Percentiles rank a stretch among this genome's conserved stretches.
Evolutionary conservation across 2,888 invertebrate genomes (phyloP).

Genomic region (Hemithea aestivaria): DNA sequence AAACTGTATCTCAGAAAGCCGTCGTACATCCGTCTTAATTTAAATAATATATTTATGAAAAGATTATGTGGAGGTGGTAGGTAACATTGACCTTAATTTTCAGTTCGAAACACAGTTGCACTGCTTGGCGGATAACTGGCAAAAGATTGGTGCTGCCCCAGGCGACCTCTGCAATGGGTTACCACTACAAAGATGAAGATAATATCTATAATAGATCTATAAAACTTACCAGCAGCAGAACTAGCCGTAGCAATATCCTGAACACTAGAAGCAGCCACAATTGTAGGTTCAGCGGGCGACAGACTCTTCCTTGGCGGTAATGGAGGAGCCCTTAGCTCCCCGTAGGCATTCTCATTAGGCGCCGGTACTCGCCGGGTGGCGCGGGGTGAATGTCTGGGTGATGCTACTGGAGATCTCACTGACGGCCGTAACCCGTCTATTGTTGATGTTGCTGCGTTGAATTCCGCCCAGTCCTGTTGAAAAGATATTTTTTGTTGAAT

Average conservation of each 20-base stretch:
- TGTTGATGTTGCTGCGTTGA: constrained; percentile 82
- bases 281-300: constrained; percentile 59
- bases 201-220: no score
- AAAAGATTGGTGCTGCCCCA: no score
- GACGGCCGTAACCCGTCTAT: constrained; percentile 75
- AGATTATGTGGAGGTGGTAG: no score
- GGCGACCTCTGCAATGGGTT: no score
- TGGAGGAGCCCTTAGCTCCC: constrained; percentile 68
- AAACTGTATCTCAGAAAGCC: no score
- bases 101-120: no score
- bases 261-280: constrained; percentile 60
- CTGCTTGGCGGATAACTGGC: no score
- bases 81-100: no score
- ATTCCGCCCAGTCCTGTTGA: constrained; percentile 79
- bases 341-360: constrained; percentile 62
- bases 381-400: constrained; percentile 73
- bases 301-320: constrained; percentile 80
- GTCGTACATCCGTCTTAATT: no score
- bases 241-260: constrained; percentile 62
- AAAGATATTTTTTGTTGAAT: neutral
- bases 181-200: no score
- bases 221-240: constrained; percentile 41
- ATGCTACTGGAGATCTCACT: constrained; percentile 77
- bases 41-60: no score
- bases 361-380: constrained; percentile 47